phyloP scores from a whole-genome alignment of 2,797 vertebrate species.

The Menidia menidia region DNA sequence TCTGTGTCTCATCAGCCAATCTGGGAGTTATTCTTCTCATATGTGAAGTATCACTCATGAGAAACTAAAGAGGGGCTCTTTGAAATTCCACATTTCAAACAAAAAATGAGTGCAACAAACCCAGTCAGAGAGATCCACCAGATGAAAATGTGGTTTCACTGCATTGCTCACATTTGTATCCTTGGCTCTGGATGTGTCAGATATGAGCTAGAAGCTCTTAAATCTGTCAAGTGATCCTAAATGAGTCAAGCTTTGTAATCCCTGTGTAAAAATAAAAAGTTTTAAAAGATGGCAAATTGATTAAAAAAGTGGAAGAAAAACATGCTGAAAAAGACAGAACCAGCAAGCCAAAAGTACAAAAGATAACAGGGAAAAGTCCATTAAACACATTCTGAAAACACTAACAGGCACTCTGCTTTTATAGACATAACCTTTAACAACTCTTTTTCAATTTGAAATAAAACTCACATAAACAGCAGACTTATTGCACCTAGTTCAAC shows the following conservation, averaged over 20 bases:
- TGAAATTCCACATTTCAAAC: slow-evolving; percentile 15
- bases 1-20: slow-evolving; percentile 17
- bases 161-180: slow-evolving; percentile 2
- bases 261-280: background rate
- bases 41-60: background rate
- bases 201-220: background rate
- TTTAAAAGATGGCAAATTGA: background rate
- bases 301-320: too few species aligned
- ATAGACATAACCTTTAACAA: slow-evolving; percentile 18
- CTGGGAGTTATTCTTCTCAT: slow-evolving; percentile 27
- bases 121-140: slow-evolving; percentile 15
- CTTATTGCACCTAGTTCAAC: slow-evolving; percentile 32
- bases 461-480: slow-evolving; percentile 19
- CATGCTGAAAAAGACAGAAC: background rate
- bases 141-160: slow-evolving; percentile 14
- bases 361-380: slow-evolving; percentile 1
- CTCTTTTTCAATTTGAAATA: slow-evolving; percentile 35
- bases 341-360: background rate
- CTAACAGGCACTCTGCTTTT: slow-evolving; percentile 35
- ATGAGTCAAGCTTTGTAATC: slow-evolving; percentile 3
- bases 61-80: background rate
- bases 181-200: background rate
- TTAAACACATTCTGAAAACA: background rate
- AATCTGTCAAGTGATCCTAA: background rate
- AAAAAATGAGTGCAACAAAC: background rate